Evolutionary conservation across 2,888 invertebrate genomes (phyloP).

Genomic region (Nephrotoma appendiculata): DNA sequence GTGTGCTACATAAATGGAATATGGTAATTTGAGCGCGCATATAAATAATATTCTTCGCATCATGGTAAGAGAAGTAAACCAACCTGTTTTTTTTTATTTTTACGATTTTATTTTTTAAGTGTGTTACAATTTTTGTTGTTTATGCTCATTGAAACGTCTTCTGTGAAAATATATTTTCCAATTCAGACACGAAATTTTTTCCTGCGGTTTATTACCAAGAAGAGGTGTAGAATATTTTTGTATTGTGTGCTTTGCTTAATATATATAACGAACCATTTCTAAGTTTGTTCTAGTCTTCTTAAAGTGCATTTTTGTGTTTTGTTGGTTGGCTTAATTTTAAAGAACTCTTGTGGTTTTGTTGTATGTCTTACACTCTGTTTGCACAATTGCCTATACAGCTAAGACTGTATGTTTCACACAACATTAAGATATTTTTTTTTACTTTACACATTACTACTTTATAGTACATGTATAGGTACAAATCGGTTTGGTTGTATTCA

Average conservation of each 20-base stretch:
- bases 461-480: not conserved
- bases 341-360: not conserved
- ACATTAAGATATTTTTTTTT: not conserved
- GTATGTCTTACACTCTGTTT: not conserved
- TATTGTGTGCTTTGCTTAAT: not conserved
- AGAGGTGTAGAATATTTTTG: not conserved
- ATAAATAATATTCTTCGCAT: not conserved
- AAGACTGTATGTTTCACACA: not conserved
- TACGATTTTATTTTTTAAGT: not conserved
- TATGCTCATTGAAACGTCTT: not conserved
- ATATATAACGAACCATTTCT: not conserved
- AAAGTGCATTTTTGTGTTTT: not conserved
- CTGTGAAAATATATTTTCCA: not conserved
- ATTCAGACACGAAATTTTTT: not conserved
- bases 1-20: not conserved
- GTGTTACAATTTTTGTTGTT: not conserved
- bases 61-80: not conserved
- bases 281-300: not conserved
- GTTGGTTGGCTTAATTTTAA: not conserved
- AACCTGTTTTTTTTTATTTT: not conserved
- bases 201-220: not conserved
- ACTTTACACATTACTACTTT: no score
- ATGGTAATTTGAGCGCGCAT: not conserved
- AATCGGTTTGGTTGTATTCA: not conserved
- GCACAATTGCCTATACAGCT: not conserved